phyloP scores from a whole-genome alignment of 2,113 vertebrate species.

The Verasper variegatus region DNA sequence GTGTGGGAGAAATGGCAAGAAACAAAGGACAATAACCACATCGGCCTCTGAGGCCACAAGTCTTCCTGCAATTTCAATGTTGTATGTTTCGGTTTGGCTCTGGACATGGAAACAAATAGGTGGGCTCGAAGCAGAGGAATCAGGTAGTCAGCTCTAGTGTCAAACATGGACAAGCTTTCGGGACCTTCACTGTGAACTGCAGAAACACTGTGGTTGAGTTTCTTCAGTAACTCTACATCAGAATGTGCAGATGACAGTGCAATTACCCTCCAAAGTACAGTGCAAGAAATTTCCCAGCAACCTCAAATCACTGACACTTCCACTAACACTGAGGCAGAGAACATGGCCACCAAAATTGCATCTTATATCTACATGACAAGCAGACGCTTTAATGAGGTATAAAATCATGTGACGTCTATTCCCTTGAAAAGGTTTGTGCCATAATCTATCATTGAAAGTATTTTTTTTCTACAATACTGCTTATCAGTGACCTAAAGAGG shows the following conservation, averaged over 20 bases:
- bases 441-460: neutral
- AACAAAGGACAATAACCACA: slow-evolving; percentile 18
- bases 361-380: slow-evolving; percentile 52
- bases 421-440: neutral
- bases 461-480: too few species aligned
- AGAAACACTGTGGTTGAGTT: slow-evolving; percentile 28
- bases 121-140: neutral
- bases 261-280: slow-evolving; percentile 45
- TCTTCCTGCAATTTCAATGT: slow-evolving; percentile 22
- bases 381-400: slow-evolving; percentile 32
- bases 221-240: slow-evolving; percentile 38
- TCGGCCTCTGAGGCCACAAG: neutral
- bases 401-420: slow-evolving; percentile 6
- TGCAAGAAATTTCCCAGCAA: slow-evolving; percentile 25
- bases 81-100: neutral
- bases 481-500: too few species aligned
- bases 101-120: slow-evolving; percentile 17
- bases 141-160: slow-evolving; percentile 27
- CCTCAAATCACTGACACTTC: slow-evolving; percentile 2
- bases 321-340: slow-evolving; percentile 23
- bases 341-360: slow-evolving; percentile 35
- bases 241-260: slow-evolving; percentile 30
- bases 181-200: slow-evolving; percentile 8
- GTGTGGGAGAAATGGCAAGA: slow-evolving; percentile 8
- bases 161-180: slow-evolving; percentile 11